phyloP scores from a whole-genome alignment of 1,140 invertebrate species.

The Stegodyphus mimosarum region DNA sequence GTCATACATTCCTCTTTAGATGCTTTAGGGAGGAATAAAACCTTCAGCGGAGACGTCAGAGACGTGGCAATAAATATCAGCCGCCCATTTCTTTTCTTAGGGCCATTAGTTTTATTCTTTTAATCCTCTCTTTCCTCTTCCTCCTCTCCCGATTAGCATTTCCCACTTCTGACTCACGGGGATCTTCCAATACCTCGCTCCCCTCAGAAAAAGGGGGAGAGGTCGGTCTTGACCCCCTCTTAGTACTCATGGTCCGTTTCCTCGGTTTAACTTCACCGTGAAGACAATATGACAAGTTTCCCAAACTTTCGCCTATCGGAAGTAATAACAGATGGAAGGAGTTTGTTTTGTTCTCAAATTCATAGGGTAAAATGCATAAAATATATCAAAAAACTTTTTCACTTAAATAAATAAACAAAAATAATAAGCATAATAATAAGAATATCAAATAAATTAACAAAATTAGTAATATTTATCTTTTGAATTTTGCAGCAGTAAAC shows the following conservation, averaged over 20 bases:
- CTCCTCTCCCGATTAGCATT: conserved; percentile 51
- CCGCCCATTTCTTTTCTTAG: conserved; percentile 47
- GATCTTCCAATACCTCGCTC: background rate
- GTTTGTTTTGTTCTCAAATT: too few species aligned
- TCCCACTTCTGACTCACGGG: conserved; percentile 46
- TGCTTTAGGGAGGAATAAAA: background rate
- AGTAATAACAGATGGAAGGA: too few species aligned
- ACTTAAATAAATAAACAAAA: too few species aligned
- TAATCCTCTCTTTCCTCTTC: conserved; percentile 47
- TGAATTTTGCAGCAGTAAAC: too few species aligned
- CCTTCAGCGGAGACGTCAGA: background rate
- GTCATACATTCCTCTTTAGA: too few species aligned
- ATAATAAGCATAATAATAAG: too few species aligned
- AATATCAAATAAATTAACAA: too few species aligned
- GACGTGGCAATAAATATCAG: background rate
- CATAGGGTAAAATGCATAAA: too few species aligned
- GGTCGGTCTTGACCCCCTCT: background rate
- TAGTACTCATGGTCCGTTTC: background rate
- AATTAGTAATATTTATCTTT: too few species aligned
- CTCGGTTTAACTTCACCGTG: background rate
- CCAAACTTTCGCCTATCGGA: too few species aligned
- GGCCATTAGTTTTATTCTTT: conserved; percentile 56
- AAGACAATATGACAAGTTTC: too few species aligned
- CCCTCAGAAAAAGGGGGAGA: background rate
- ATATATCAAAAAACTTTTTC: too few species aligned